Evolutionary conservation across 1,140 invertebrate genomes (phyloP).

Genomic region (Bilobella aurantiaca): DNA sequence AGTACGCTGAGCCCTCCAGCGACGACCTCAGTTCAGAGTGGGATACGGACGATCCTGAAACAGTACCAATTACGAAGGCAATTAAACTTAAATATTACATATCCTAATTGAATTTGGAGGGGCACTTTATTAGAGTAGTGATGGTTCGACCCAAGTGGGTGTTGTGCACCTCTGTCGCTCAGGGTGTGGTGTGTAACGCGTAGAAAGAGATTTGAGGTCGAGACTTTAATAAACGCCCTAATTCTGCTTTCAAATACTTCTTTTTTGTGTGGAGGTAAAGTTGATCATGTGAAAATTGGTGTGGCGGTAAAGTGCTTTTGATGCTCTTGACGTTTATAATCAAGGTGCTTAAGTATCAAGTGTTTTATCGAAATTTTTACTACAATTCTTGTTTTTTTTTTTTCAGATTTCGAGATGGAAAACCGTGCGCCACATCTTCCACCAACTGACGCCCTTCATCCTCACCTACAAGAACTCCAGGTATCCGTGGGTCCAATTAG

Average conservation of each 20-base stretch:
- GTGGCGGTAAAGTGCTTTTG: too few species aligned
- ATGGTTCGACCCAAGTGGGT: too few species aligned
- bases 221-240: too few species aligned
- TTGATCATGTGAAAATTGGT: too few species aligned
- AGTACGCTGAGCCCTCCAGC: constrained; percentile 71
- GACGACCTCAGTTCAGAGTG: constrained; percentile 81
- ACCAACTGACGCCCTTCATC: constrained; percentile 87
- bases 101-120: constrained; percentile 9
- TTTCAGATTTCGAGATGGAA: constrained; percentile 82
- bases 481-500: constrained; percentile 83
- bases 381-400: constrained; percentile 37
- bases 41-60: constrained; percentile 61
- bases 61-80: constrained; percentile 23
- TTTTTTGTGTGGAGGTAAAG: too few species aligned
- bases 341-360: background rate
- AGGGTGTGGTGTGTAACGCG: too few species aligned
- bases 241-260: too few species aligned
- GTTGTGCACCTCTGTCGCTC: too few species aligned
- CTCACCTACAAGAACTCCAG: constrained; percentile 90
- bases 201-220: too few species aligned
- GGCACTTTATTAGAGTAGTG: too few species aligned
- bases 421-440: constrained; percentile 78
- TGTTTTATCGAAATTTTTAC: background rate
- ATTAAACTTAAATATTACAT: background rate
- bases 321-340: background rate